Evolutionary conservation across 2,113 vertebrate species (phyloP), one percentile per base, ranked within the genome.

Genomic region (Pristiophorus japonicus): DNA sequence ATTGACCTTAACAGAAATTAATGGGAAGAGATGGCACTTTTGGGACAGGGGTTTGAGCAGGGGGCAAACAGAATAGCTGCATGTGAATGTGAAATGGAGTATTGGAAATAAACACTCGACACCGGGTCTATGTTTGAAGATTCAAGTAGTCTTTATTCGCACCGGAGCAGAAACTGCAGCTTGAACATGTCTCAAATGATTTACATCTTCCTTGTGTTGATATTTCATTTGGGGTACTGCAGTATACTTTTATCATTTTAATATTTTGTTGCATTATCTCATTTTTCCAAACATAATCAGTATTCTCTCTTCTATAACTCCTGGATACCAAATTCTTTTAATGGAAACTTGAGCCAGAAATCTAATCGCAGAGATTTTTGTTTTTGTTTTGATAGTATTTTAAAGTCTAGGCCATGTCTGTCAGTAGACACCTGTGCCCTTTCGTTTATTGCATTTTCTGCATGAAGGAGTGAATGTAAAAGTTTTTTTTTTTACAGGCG

Each of bases 161-260:
- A n/a, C n/a, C n/a, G n/a, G 87, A 59, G 51, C 45, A 14, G 6
- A 59, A 90, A 90, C 59, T 90, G 34, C 16, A 75, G 70, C 70
- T 59, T 38, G 16, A 81, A 14, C 27, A 42, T n/a, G 42, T 81
- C 42, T 16, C 78, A 38, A 27, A 55, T 59, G 47, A 90, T 27
- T 24, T 59, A 34, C 30, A 22, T 22, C 51, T 81, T 90, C 47
- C 7, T 59, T 59, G 87, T 59, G 51, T 75, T 75, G 70, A 75
- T 75, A 16, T 75, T 75, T 75, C 14, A 75, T 34, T 75, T 75
- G 70, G 70, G 22, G 27, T 59, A 42, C 12, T 81, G n/a, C 20
- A 87, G 42, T 87, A 87, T 18, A 55, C 27, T 75, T 34, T 59
- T 90, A 90, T 90, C 87, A 90, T 94, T 94, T 51, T 73, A 65